Percentiles rank a stretch among this genome's conserved stretches.
These are phyloP conservation scores for Choristoneura rosaceana DNA, from an alignment of 2,888 invertebrate genomes.

Conservation along the genomic window DNA sequence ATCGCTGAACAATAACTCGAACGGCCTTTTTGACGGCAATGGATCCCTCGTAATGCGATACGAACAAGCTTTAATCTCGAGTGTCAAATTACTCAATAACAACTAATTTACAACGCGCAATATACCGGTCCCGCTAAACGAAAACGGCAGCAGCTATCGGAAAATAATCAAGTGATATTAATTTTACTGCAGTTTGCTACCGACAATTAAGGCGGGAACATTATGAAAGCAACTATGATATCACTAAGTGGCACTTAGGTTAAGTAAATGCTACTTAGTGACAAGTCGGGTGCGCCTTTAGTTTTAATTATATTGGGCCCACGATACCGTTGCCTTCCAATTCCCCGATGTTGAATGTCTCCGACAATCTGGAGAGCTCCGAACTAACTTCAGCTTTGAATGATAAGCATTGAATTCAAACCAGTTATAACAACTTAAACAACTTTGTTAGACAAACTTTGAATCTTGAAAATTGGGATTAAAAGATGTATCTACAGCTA, in stretches of 20 bases:
- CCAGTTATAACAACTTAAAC: constrained; percentile 31
- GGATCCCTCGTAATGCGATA: constrained; percentile 29
- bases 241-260: constrained; percentile 72
- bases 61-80: constrained; percentile 11
- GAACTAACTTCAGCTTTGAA: constrained; percentile 33
- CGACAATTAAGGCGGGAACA: constrained; percentile 51
- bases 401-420: constrained; percentile 32
- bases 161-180: constrained; percentile 46
- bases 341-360: constrained; percentile 37
- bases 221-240: constrained; percentile 62
- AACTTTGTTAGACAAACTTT: constrained; percentile 33
- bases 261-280: constrained; percentile 70
- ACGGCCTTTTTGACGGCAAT: constrained; percentile 35
- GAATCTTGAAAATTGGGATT: constrained; percentile 27
- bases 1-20: constrained; percentile 37
- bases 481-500: constrained; percentile 14
- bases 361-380: constrained; percentile 20
- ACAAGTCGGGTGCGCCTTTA: constrained; percentile 56
- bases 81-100: constrained; percentile 35
- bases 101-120: constrained; percentile 12
- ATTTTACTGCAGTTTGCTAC: constrained; percentile 59
- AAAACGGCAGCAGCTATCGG: constrained; percentile 16
- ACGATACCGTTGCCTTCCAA: constrained; percentile 50
- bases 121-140: constrained; percentile 5
- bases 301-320: constrained; percentile 55